Conservation (phyloP, 1,140 invertebrate genomes). For the Temnothorax curvispinosus region DNA sequence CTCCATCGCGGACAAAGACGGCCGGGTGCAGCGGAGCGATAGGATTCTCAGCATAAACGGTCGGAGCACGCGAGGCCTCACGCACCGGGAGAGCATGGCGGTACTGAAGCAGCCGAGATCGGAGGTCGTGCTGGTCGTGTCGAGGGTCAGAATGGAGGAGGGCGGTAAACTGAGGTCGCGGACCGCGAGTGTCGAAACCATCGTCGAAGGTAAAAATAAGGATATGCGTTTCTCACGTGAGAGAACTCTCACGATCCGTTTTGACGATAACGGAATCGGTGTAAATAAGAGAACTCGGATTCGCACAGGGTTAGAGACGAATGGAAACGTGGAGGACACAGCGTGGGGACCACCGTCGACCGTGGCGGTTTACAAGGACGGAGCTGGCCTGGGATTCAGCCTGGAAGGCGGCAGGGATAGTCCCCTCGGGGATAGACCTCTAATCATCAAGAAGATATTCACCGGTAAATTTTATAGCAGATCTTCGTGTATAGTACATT, state of each 20-base stretch:
- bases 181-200: slow-evolving; percentile 80
- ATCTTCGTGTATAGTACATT: neutral
- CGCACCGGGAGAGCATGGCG: slow-evolving; percentile 93
- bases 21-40: slow-evolving; percentile 94
- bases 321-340: slow-evolving; percentile 72
- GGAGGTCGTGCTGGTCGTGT: slow-evolving; percentile 90
- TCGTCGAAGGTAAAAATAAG: slow-evolving; percentile 77
- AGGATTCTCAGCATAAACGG: slow-evolving; percentile 96
- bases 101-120: slow-evolving; percentile 92
- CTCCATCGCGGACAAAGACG: slow-evolving; percentile 94
- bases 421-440: slow-evolving; percentile 93
- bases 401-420: slow-evolving; percentile 96
- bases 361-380: slow-evolving; percentile 93
- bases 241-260: neutral
- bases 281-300: neutral
- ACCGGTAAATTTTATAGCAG: slow-evolving; percentile 89
- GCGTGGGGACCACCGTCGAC: slow-evolving; percentile 83
- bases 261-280: slow-evolving; percentile 1
- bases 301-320: slow-evolving; percentile 77
- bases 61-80: slow-evolving; percentile 92
- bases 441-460: slow-evolving; percentile 96
- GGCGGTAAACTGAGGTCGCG: slow-evolving; percentile 72
- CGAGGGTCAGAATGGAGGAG: slow-evolving; percentile 83
- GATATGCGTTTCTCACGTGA: neutral
- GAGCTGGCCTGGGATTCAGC: slow-evolving; percentile 96